These are phyloP conservation scores for Rhinichthys klamathensis DNA, from an alignment of 2,113 vertebrate genomes.

Conservation along the genomic window DNA sequence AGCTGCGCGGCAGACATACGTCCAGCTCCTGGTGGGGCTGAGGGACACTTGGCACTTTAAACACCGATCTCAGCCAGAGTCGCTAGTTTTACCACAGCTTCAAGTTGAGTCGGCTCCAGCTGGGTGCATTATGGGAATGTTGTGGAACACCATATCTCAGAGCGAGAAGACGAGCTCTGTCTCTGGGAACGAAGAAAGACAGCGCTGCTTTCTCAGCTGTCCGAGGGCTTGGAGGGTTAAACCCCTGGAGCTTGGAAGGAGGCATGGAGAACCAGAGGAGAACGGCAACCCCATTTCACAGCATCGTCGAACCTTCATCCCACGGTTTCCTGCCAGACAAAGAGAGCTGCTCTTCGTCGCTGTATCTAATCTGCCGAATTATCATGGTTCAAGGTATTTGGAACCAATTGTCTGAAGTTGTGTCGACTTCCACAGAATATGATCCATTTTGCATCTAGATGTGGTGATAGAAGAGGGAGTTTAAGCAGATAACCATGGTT, in stretches of 20 bases:
- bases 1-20: slow-evolving; percentile 64
- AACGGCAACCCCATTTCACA: slow-evolving; percentile 58
- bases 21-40: slow-evolving; percentile 49
- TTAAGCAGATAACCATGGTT: slow-evolving; percentile 1
- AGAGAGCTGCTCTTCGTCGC: slow-evolving; percentile 53
- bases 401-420: not conserved
- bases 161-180: slow-evolving; percentile 62
- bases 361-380: slow-evolving; percentile 31
- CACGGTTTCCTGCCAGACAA: slow-evolving; percentile 57
- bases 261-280: slow-evolving; percentile 63
- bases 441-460: not conserved
- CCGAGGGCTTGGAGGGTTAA: slow-evolving; percentile 72
- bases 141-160: slow-evolving; percentile 62
- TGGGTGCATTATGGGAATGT: slow-evolving; percentile 59
- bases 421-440: not conserved
- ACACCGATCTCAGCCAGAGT: not conserved
- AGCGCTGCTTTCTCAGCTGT: slow-evolving; percentile 76
- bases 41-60: slow-evolving; percentile 25
- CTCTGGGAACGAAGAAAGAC: slow-evolving; percentile 61
- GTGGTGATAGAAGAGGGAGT: not conserved
- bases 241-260: slow-evolving; percentile 62
- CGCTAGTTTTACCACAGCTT: not conserved
- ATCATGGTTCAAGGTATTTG: slow-evolving; percentile 71
- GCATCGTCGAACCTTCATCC: slow-evolving; percentile 56
- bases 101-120: not conserved